Base-by-base conservation (phyloP, 2,888 invertebrate species). In the Rhopalosiphum nymphaeae region DNA sequence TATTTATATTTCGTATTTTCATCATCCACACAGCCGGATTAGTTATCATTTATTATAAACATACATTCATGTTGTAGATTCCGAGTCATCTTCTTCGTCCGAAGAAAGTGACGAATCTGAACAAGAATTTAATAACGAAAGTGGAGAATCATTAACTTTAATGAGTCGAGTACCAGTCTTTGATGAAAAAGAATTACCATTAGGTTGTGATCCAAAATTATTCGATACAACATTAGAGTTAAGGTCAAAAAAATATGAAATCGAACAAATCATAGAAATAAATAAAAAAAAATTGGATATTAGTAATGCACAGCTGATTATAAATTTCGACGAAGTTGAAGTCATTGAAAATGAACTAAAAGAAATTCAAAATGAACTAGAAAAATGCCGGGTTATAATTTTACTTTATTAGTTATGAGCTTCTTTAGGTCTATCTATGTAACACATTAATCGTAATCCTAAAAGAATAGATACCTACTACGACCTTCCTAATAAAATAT, bases 121-220 rank as follows among this genome's bases (percentile, higher is more conserved):
- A 4, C 44, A 96, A 61, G 97, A 97, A 0, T 97, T 97, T 95
- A 96, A 96, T 0, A 95, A 91, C 61, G 84, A 10, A 49, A 94
- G 84, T 49, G 85, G n/a, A 11, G 93, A 94, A 56, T 94, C 93
- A 29, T 46, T 86, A 13, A 86, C 44, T 10, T 11, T 44, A 57
- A 85, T 94, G 89, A 86, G 46, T 42, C 85, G 21, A 94, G 16
- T 86, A 78, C 36, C 78, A 25, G 91, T 93, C 36, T 96, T 97
- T 13, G 98, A 98, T 95, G 97, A 98, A 95, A 97, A 96, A 95
- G 96, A 97, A 25, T 98, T 98, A 95, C 98, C 98, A 0, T 96
- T 97, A 53, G 98, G 97, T 0, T 97, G 98, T 95, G 98, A 98
- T 92, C 96, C 96, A 61, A 96, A 97, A 0, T 95, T 97, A 29